Evolutionary conservation across 2,888 invertebrate genomes (phyloP).

Genomic region (Heteropelma amictum): DNA sequence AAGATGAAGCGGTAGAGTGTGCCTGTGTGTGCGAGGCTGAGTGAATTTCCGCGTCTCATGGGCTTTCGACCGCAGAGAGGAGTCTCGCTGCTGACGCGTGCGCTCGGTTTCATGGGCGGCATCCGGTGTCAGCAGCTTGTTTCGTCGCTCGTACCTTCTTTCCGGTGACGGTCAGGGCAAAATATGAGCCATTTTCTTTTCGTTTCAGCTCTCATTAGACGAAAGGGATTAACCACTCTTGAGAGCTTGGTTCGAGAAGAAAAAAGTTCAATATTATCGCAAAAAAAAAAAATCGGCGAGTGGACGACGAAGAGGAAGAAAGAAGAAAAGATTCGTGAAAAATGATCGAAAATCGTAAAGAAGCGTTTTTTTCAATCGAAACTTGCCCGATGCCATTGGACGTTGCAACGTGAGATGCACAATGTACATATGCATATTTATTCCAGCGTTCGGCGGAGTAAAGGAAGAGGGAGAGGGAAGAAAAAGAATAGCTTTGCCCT

Average conservation of each 20-base stretch:
- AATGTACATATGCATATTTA: not conserved
- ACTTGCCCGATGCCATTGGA: not conserved
- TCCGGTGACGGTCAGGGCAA: constrained; percentile 13
- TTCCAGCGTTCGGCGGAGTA: not conserved
- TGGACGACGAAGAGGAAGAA: no score
- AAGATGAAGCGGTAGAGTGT: not conserved
- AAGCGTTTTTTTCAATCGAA: no score
- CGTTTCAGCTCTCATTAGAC: not conserved
- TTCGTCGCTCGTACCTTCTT: constrained; percentile 21
- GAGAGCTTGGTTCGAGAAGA: not conserved
- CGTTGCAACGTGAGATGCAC: not conserved
- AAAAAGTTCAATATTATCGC: no score
- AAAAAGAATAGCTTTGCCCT: constrained; percentile 1
- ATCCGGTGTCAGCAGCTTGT: constrained; percentile 44
- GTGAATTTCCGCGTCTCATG: constrained; percentile 50
- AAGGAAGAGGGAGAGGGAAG: not conserved
- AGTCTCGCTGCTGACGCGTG: constrained; percentile 55
- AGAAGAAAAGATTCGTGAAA: no score
- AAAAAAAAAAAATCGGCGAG: not conserved
- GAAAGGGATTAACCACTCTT: not conserved
- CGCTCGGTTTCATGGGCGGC: constrained; percentile 48
- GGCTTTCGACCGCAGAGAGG: constrained; percentile 14
- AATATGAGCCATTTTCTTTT: not conserved
- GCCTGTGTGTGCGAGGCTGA: constrained; percentile 27
- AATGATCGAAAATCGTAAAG: no score